phyloP scores from a whole-genome alignment of 2,113 vertebrate species.

The Callorhinus ursinus region DNA sequence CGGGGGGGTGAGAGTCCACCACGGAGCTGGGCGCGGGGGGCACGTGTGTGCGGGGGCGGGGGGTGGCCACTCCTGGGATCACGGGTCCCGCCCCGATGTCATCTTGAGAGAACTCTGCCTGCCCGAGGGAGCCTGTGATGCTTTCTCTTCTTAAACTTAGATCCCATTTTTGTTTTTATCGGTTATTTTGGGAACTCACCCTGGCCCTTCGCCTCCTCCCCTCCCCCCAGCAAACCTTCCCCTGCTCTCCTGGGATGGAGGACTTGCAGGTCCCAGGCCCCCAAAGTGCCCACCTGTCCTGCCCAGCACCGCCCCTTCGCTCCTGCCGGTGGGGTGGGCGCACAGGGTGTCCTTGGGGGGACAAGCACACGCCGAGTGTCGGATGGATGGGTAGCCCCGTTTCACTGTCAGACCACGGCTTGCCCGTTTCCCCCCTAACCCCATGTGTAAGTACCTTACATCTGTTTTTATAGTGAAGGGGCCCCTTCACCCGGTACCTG shows the following conservation, averaged over 20 bases:
- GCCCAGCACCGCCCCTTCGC: neutral
- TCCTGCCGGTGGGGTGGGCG: neutral
- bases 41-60: constrained; percentile 49
- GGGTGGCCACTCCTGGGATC: neutral
- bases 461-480: constrained; percentile 36
- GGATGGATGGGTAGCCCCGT: neutral
- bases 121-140: constrained; percentile 75
- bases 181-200: constrained; percentile 64
- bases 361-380: constrained; percentile 60
- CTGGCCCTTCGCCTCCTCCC: neutral
- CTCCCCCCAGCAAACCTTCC: constrained; percentile 28
- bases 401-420: neutral
- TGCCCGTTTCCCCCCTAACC: neutral
- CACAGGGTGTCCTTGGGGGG: neutral
- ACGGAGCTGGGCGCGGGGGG: neutral
- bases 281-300: neutral
- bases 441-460: neutral
- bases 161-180: constrained; percentile 46
- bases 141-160: constrained; percentile 83
- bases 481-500: accelerated
- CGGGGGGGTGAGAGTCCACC: neutral
- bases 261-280: neutral
- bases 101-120: constrained; percentile 70
- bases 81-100: neutral
- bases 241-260: constrained; percentile 32